Evolutionary conservation across 2,797 vertebrate species (phyloP).

Genomic region (Alca torda): DNA sequence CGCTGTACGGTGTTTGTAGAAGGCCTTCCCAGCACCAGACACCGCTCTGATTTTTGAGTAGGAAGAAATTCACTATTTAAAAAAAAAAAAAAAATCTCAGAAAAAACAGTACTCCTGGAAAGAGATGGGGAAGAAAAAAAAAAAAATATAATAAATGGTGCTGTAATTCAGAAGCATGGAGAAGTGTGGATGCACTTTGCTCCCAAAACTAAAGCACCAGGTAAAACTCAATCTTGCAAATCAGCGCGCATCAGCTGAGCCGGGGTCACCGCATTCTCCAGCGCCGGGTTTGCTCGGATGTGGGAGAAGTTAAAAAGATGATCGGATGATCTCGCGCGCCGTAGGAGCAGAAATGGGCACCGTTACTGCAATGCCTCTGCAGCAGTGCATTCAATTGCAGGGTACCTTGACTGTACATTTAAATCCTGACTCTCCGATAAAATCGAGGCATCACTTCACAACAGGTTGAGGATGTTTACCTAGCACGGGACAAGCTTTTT

Average conservation of each 20-base stretch:
- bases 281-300: not conserved
- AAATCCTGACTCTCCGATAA: not conserved
- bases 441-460: not conserved
- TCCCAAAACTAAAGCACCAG: not conserved
- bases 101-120: not conserved
- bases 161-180: not conserved
- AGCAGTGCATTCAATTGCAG: not conserved
- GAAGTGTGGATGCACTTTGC: not conserved
- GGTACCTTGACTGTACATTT: not conserved
- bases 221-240: not conserved
- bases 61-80: not conserved
- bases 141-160: not conserved
- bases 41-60: not conserved
- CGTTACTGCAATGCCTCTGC: not conserved
- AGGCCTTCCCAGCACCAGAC: constrained; percentile 7
- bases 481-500: not conserved
- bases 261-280: not conserved
- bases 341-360: not conserved
- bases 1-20: not conserved
- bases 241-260: not conserved
- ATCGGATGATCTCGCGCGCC: not conserved
- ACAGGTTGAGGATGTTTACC: not conserved
- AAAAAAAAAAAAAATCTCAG: not conserved
- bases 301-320: not conserved
- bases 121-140: not conserved